Evolutionary conservation across 2,888 invertebrate genomes (phyloP).

Genomic region (Panzeria rudis): DNA sequence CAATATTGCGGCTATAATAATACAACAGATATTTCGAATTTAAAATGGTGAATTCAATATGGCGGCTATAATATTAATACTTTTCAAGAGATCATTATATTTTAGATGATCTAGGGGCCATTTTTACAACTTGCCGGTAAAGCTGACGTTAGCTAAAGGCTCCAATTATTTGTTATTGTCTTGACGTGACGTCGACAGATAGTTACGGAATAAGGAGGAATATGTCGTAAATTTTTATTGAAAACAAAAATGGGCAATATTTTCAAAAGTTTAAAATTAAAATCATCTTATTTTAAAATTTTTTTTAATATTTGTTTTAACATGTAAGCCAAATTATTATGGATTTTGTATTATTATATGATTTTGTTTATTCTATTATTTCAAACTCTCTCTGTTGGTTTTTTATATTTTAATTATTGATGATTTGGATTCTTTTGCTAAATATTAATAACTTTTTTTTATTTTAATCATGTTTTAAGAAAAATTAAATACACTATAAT

Average conservation of each 20-base stretch:
- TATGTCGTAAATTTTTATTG: slow-evolving; percentile 51
- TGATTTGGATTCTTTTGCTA: slow-evolving; percentile 41
- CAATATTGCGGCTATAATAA: too few relatives aligned
- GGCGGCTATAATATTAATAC: too few relatives aligned
- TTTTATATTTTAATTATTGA: slow-evolving; percentile 17
- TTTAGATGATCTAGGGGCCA: too few relatives aligned
- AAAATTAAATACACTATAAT: slow-evolving; percentile 5
- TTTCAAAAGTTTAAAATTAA: background rate
- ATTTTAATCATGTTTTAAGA: background rate
- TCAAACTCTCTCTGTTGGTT: slow-evolving; percentile 57
- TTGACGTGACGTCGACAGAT: too few relatives aligned
- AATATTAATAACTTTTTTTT: slow-evolving; percentile 32
- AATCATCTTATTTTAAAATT: slow-evolving; percentile 2
- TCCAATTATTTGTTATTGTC: too few relatives aligned
- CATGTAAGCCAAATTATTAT: slow-evolving; percentile 69
- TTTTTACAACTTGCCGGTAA: too few relatives aligned
- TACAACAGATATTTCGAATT: too few relatives aligned
- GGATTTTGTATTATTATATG: slow-evolving; percentile 59
- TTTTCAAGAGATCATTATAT: too few relatives aligned
- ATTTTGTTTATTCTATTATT: slow-evolving; percentile 59
- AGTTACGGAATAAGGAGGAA: background rate
- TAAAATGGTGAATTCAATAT: too few relatives aligned
- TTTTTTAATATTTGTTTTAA: slow-evolving; percentile 66
- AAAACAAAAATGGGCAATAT: slow-evolving; percentile 54
- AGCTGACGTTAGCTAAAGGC: too few relatives aligned